Base-by-base conservation (phyloP, 2,113 vertebrate species). In the Ceyx melanurus region DNA sequence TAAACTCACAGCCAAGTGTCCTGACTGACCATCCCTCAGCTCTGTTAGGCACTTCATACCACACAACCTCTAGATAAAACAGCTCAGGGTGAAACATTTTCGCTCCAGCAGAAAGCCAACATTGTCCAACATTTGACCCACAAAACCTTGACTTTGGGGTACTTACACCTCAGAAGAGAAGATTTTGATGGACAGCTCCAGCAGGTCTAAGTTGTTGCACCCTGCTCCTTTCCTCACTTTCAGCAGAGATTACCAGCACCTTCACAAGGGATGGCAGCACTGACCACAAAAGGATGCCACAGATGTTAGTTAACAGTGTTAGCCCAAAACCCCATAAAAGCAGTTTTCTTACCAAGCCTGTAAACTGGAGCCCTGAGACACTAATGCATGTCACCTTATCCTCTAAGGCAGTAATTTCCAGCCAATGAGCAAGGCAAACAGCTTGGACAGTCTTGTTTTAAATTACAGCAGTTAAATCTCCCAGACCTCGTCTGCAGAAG, bases 391-490 rank as follows among this genome's bases (percentile, higher is more conserved):
- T 70, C 50, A 48, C 15, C 19, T 61, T 29, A 23, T 62, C 25
- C 60, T 89, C 48, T 33, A 46, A 78, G 87, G 48, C 48, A 43
- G 22, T 29, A 60, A 82, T 75, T 92, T 92, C 61, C 82, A 91
- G 48, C 9, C 3, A 18, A 64, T 2, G 5, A 94, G 28, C 65
- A 86, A 78, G 40, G 61, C 33, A 89, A 78, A 78, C 10, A 71
- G 51, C 61, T 89, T 37, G 57, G 48, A 82, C 17, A 75, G 21
- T 15, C 51, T 9, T 12, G 5, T 67, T 77, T 81, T 78, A 92
- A 88, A 90, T 75, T 74, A 94, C 28, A 43, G 74, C 37, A 82
- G 53, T 81, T 80, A 76, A 79, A 65, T 73, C 72, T 90, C 54
- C 42, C 72, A 80, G 54, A 77, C 58, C 35, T 84, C 78, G 14